phyloP scores from a whole-genome alignment of 1,140 invertebrate species.

The Drosophila tropicalis region DNA sequence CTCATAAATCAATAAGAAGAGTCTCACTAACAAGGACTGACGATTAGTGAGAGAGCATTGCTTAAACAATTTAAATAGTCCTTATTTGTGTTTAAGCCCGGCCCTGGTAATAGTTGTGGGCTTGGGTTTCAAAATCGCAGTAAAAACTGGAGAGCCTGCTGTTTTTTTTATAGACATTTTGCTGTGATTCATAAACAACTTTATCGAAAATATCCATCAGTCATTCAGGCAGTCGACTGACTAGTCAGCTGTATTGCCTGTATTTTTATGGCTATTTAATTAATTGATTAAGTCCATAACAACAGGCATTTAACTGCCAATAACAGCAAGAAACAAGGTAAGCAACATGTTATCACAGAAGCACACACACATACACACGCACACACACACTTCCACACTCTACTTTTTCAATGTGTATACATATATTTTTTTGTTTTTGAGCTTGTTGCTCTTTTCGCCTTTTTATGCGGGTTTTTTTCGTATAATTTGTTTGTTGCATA shows the following conservation, averaged over 20 bases:
- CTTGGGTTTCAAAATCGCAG: not conserved
- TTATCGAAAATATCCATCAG: slow-evolving; percentile 5
- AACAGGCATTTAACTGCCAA: slow-evolving; percentile 5
- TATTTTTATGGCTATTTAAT: slow-evolving; percentile 43
- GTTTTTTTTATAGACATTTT: slow-evolving; percentile 24
- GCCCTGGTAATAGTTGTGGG: not conserved
- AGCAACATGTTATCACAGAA: slow-evolving; percentile 53
- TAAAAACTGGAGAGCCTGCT: slow-evolving; percentile 31
- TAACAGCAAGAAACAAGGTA: slow-evolving; percentile 14
- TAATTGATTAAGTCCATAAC: slow-evolving; percentile 42
- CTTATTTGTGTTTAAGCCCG: not conserved
- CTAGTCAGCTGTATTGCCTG: slow-evolving; percentile 45
- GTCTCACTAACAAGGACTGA: no score
- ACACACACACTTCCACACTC: not conserved
- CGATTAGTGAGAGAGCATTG: no score
- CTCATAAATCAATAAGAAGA: no score
- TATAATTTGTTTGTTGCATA: slow-evolving; percentile 4
- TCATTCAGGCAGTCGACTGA: slow-evolving; percentile 30
- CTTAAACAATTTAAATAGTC: no score
- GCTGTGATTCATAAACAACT: slow-evolving; percentile 38
- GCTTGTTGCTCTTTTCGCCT: slow-evolving; percentile 12
- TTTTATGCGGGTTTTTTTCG: not conserved
- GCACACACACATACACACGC: slow-evolving; percentile 5
- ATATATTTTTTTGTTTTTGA: slow-evolving; percentile 27
- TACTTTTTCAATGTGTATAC: not conserved